phyloP scores from a whole-genome alignment of 2,888 invertebrate genomes.

The Habrosyne pyritoides region DNA sequence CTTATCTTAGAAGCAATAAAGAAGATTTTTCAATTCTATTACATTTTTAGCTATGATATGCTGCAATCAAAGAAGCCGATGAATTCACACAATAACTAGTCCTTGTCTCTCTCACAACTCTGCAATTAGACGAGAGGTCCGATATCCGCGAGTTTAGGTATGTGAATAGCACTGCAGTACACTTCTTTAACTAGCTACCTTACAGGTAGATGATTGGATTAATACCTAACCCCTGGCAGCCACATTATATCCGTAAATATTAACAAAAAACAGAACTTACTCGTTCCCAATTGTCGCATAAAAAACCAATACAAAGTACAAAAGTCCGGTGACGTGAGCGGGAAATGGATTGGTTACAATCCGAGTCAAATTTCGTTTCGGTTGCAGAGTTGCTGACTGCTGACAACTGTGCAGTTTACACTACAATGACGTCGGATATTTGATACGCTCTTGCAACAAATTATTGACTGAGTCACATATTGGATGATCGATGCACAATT shows the following conservation, averaged over 20 bases:
- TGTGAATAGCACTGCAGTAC: too few species aligned
- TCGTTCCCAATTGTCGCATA: neutral
- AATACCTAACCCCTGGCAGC: too few species aligned
- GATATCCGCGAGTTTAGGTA: too few species aligned
- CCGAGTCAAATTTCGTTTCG: neutral
- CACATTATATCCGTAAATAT: neutral
- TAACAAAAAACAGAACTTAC: neutral
- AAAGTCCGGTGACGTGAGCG: neutral
- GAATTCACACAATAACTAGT: too few species aligned
- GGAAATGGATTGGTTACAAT: neutral
- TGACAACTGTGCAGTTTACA: neutral
- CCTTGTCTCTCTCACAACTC: too few species aligned
- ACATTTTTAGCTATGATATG: too few species aligned
- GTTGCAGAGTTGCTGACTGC: conserved; percentile 3
- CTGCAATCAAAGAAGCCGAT: too few species aligned
- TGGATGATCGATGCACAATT: neutral
- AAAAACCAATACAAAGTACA: neutral
- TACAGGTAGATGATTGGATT: too few species aligned
- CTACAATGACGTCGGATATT: neutral
- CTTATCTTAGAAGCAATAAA: too few species aligned
- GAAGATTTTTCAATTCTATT: too few species aligned
- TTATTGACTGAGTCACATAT: neutral
- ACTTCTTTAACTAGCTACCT: too few species aligned
- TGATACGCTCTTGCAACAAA: conserved; percentile 1
- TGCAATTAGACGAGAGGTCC: too few species aligned